Evolutionary conservation across 2,113 vertebrate species (phyloP), one percentile per base, ranked within the genome.

Genomic region (Candoia aspera): DNA sequence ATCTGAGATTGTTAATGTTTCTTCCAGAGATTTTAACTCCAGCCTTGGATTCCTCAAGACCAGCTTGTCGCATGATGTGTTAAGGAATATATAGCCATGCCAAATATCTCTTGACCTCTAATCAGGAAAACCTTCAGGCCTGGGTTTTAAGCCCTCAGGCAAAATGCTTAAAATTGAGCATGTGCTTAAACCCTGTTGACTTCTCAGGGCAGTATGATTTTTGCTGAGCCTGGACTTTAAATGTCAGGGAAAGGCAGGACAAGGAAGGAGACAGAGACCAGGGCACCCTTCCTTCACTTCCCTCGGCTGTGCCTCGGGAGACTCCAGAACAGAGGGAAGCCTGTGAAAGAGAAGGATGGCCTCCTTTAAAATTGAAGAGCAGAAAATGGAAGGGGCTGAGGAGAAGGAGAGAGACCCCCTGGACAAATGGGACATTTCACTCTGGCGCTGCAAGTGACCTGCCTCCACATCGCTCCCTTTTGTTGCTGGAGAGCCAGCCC

Each of bases 331-430:
- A 11, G 33, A 53, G 17, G 17, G 83, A 33, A 17, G 4, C 1
- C 21, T 53, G 54, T 54, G 46, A 53, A 86, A 62, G 64, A 46
- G 15, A 23, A 21, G 9, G 12, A 54, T 2, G 46, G n/a, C 90
- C 33, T 37, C 29, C 33, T 91, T 86, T 54, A 64, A 91, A 91
- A 91, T 91, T 86, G 54, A 91, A 64, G 29, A 62, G 24, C 90
- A 91, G 42, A 58, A 59, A 85, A 90, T 46, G 23, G 53, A 86
- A n/a, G 58, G 17, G 33, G 73, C 33, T 5, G n/a, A 5, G 68
- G 2, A 4, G 79, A 46, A 46, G 58, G 90, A 59, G 42, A 6
- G 29, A 64, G 85, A 91, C 33, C 85, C 59, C 26, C 42, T 21
- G 84, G 33, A 33, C 90, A 64, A 86, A 54, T 53, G 90, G 90